Evolutionary conservation across 2,113 vertebrate genomes (phyloP).

Genomic region (Vicugna pacos): DNA sequence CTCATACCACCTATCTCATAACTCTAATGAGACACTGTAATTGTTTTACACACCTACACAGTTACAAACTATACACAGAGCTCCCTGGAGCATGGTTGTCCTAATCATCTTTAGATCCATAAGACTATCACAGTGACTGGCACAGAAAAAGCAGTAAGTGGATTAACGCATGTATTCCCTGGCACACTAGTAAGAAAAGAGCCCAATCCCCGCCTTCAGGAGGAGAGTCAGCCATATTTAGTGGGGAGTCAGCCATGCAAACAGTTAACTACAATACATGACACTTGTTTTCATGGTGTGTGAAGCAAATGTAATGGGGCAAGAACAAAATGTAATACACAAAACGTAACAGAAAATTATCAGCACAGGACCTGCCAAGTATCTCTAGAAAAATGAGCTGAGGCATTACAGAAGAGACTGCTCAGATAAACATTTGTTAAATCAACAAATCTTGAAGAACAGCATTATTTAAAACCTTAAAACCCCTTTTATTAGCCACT

Average conservation of each 20-base stretch:
- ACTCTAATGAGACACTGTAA: neutral
- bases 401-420: neutral
- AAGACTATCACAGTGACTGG: neutral
- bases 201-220: neutral
- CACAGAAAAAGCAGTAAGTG: neutral
- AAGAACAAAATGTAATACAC: neutral
- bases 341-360: neutral
- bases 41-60: neutral
- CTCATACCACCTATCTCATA: neutral
- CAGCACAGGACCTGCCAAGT: neutral
- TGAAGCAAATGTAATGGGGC: neutral
- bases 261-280: neutral
- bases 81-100: neutral
- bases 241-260: neutral
- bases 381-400: neutral
- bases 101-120: neutral
- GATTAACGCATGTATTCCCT: neutral
- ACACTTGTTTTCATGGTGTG: neutral
- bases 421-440: neutral
- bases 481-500: neutral
- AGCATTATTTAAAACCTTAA: constrained; percentile 11
- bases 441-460: neutral
- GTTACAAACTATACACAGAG: neutral
- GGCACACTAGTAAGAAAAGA: neutral
- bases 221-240: neutral